phyloP scores from a whole-genome alignment of 2,888 invertebrate species.

The Drosophila cracens region DNA sequence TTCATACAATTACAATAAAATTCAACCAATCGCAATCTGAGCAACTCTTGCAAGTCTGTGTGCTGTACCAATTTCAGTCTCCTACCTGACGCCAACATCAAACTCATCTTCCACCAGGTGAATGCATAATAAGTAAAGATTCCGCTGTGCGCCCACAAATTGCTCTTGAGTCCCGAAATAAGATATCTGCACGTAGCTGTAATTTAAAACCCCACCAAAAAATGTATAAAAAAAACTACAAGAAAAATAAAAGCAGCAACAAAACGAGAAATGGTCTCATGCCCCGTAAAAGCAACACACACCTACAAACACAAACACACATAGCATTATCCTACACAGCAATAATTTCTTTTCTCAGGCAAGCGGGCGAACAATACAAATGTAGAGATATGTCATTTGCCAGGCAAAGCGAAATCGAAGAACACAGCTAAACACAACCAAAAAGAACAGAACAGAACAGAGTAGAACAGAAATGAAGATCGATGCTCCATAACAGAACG shows the following conservation, averaged over 20 bases:
- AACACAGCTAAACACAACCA: slow-evolving; percentile 28
- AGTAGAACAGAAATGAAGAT: slow-evolving; percentile 64
- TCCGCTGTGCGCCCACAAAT: slow-evolving; percentile 60
- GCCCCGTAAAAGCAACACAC: slow-evolving; percentile 30
- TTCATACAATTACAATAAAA: slow-evolving; percentile 21
- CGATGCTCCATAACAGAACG: slow-evolving; percentile 70
- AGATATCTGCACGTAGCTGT: slow-evolving; percentile 80
- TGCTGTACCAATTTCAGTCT: slow-evolving; percentile 26
- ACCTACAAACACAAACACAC: slow-evolving; percentile 32
- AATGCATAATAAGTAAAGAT: slow-evolving; percentile 34
- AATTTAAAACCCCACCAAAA: slow-evolving; percentile 72
- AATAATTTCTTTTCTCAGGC: slow-evolving; percentile 69
- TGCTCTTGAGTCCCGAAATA: slow-evolving; percentile 64
- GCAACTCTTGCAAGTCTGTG: slow-evolving; percentile 38
- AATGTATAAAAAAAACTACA: slow-evolving; percentile 25
- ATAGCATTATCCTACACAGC: slow-evolving; percentile 65
- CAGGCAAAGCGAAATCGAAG: slow-evolving; percentile 69
- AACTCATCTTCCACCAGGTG: slow-evolving; percentile 60
- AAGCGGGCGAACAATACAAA: slow-evolving; percentile 56
- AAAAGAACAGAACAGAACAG: slow-evolving; percentile 16
- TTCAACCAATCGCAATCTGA: slow-evolving; percentile 52
- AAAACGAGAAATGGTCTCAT: slow-evolving; percentile 46
- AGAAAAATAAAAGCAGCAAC: slow-evolving; percentile 34
- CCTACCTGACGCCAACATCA: slow-evolving; percentile 60
- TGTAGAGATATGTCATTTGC: slow-evolving; percentile 78